Conservation (phyloP, 2,888 invertebrate species). For the Leucania comma region DNA sequence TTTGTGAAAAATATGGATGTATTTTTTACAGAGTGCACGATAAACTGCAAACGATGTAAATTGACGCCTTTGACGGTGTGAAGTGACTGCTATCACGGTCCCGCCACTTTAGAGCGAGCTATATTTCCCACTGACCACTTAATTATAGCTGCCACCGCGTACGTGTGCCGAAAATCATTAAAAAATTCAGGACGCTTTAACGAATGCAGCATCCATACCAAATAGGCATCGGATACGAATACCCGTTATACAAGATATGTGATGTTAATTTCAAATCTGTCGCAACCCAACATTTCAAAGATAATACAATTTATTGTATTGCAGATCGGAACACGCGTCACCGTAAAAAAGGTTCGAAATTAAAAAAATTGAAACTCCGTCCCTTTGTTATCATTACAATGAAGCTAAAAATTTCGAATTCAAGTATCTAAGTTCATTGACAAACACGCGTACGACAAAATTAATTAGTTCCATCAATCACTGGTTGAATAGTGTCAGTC, state of each 20-base stretch:
- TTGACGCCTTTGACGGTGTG: slow-evolving; percentile 55
- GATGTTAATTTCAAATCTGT: slow-evolving; percentile 47
- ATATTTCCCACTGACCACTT: slow-evolving; percentile 27
- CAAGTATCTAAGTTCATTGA: slow-evolving; percentile 80
- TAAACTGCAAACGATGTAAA: slow-evolving; percentile 61
- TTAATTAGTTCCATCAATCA: slow-evolving; percentile 91
- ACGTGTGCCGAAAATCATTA: slow-evolving; percentile 42
- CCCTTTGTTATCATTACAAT: slow-evolving; percentile 78
- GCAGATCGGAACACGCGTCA: slow-evolving; percentile 45
- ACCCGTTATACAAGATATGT: slow-evolving; percentile 24
- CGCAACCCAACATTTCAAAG: slow-evolving; percentile 50
- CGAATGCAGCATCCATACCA: slow-evolving; percentile 41
- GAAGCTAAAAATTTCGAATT: slow-evolving; percentile 76
- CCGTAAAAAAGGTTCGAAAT: slow-evolving; percentile 64
- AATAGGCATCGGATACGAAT: slow-evolving; percentile 31
- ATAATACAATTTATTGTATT: slow-evolving; percentile 56
- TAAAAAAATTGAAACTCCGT: slow-evolving; percentile 69
- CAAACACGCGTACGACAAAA: slow-evolving; percentile 83
- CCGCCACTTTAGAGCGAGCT: slow-evolving; percentile 21
- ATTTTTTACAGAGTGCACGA: slow-evolving; percentile 54
- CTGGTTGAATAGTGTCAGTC: slow-evolving; percentile 83
- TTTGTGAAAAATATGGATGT: slow-evolving; percentile 59
- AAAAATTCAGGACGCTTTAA: slow-evolving; percentile 47
- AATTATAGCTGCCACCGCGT: slow-evolving; percentile 37
- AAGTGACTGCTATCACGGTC: slow-evolving; percentile 45